These are phyloP conservation scores for Gorsachius magnificus DNA, from an alignment of 2,797 vertebrate species.

Conservation along the genomic window DNA sequence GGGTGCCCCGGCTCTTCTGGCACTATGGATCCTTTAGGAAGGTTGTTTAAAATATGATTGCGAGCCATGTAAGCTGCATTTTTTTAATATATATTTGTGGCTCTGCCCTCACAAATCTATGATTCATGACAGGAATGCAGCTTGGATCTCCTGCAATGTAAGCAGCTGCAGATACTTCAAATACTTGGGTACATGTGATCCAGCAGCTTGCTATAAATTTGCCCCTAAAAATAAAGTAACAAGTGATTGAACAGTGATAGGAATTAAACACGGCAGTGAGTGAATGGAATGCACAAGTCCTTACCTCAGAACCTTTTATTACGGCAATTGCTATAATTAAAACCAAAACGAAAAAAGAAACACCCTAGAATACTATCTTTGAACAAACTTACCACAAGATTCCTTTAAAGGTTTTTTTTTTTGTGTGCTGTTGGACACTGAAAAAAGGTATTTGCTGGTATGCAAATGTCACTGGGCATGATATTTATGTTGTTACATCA, in stretches of 20 bases:
- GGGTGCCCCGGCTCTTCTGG: neutral
- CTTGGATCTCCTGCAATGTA: conserved; percentile 82
- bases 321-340: conserved; percentile 76
- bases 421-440: neutral
- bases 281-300: conserved; percentile 79
- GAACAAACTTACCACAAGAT: conserved; percentile 23
- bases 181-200: conserved; percentile 84
- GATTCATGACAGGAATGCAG: conserved; percentile 82
- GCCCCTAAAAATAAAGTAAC: conserved; percentile 85
- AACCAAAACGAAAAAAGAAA: conserved; percentile 66
- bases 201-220: conserved; percentile 81
- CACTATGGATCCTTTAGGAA: neutral
- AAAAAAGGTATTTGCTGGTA: conserved; percentile 29
- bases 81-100: conserved; percentile 68
- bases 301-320: conserved; percentile 79
- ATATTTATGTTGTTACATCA: conserved; percentile 65
- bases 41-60: conserved; percentile 25
- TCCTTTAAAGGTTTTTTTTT: neutral
- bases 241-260: conserved; percentile 82
- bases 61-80: conserved; percentile 35
- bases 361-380: conserved; percentile 39
- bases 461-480: conserved; percentile 23
- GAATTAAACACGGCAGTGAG: conserved; percentile 77
- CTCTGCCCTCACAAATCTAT: conserved; percentile 75
- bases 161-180: conserved; percentile 85